These are phyloP conservation scores for Nasonia vitripennis DNA, from an alignment of 1,140 invertebrate genomes.

Conservation along the genomic window DNA sequence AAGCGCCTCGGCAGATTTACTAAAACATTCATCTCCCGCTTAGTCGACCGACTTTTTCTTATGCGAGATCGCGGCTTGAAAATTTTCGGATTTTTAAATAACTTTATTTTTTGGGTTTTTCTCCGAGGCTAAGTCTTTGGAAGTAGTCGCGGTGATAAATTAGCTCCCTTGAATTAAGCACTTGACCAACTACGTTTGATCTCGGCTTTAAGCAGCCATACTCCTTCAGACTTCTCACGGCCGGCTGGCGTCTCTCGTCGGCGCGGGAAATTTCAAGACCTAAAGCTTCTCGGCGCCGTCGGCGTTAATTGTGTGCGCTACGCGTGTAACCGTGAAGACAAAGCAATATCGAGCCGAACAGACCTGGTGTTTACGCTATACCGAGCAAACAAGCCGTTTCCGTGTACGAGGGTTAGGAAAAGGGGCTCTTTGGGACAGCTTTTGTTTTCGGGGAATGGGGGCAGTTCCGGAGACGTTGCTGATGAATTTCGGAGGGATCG, in stretches of 20 bases:
- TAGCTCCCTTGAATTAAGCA: not conserved
- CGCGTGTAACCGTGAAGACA: not conserved
- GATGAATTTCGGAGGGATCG: too few relatives aligned
- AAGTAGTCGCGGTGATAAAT: too few relatives aligned
- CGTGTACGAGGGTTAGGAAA: too few relatives aligned
- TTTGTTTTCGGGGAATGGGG: too few relatives aligned
- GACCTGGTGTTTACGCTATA: too few relatives aligned
- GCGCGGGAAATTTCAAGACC: not conserved
- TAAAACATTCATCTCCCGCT: not conserved
- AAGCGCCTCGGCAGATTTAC: not conserved
- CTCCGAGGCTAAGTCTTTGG: not conserved
- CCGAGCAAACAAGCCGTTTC: too few relatives aligned
- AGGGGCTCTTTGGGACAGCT: too few relatives aligned
- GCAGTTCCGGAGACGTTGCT: too few relatives aligned
- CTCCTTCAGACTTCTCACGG: not conserved
- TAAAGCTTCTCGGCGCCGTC: not conserved
- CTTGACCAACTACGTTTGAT: too few relatives aligned
- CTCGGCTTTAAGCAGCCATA: not conserved
- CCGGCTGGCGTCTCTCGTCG: not conserved
- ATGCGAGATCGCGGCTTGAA: not conserved
- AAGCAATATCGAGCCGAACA: not conserved
- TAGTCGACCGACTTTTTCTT: not conserved
- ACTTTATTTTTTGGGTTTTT: not conserved
- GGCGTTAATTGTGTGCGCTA: constrained; percentile 10
- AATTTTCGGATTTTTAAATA: not conserved